Evolutionary conservation across 2,113 vertebrate genomes (phyloP), one percentile per base, ranked within the genome.

Genomic region (Dasyprocta punctata): DNA sequence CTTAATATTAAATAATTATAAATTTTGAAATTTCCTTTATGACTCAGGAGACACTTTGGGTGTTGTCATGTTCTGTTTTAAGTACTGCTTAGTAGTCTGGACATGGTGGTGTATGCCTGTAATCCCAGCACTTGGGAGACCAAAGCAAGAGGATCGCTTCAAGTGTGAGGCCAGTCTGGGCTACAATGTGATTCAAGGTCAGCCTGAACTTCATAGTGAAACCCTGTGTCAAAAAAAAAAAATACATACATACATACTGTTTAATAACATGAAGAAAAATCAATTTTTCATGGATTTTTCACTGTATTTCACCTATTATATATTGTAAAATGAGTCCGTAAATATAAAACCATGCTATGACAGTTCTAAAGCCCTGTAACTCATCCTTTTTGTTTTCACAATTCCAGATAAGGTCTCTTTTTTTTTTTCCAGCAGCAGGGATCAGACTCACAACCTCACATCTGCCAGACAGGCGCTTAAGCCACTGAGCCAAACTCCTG

Each of bases 1-100:
- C 16, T 90, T 82, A 94, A 65, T 80, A 84, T 61, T 54, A 95
- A n/a, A 93, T 90, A 80, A 89, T 93, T 52, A 82, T 49, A 81
- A 8, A 81, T 20, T 84, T 88, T 60, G 7, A 65, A 22, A 52
- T 88, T 94, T 92, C 65, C 83, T 90, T 89, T 83, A 73, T 63
- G 36, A 75, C 86, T 97, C 89, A 81, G 26, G 92, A 96, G 71
- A 49, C 9, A 63, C 36, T 87, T n/a, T n/a, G n/a, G n/a, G n/a
- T n/a, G n/a, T 92, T 69, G 61, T 20, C 65, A 56, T 24, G 22
- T 5, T 5, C 22, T 95, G 30, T 89, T 83, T 33, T 88, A 95
- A 86, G 65, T 77, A 82, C 49, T 86, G 36, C 54, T 84, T 19
- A 47, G 7, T 52, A 54, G 13, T 13, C 54, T 54, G 54, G 14